Conservation (phyloP, 1,140 invertebrate genomes). For the Galleria mellonella region DNA sequence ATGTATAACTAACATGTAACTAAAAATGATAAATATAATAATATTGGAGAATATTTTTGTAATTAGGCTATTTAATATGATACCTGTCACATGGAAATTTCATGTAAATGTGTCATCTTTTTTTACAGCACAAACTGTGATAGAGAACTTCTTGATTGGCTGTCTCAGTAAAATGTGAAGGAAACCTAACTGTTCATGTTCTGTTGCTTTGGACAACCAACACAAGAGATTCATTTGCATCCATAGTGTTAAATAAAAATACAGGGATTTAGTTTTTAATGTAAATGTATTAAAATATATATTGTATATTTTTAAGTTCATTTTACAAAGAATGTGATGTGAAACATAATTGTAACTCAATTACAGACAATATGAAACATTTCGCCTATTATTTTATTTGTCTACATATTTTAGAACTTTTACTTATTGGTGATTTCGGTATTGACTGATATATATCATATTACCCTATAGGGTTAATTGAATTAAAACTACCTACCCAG, state of each 20-base stretch:
- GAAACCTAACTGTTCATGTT: conserved; percentile 34
- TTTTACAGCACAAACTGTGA: conserved; percentile 76
- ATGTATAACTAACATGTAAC: too few relatives aligned
- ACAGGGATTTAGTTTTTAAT: conserved; percentile 73
- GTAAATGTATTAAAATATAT: conserved; percentile 51
- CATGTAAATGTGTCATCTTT: conserved; percentile 9
- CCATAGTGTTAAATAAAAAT: conserved; percentile 63
- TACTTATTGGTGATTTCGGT: too few relatives aligned
- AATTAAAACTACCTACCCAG: too few relatives aligned
- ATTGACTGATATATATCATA: too few relatives aligned
- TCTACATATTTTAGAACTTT: conserved; percentile 74
- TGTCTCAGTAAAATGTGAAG: conserved; percentile 69
- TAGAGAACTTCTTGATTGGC: conserved; percentile 74
- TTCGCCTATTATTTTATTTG: conserved; percentile 1
- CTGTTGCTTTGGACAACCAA: conserved; percentile 56
- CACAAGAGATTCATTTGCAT: conserved; percentile 62
- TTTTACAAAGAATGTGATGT: conserved; percentile 60
- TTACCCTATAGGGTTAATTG: too few relatives aligned
- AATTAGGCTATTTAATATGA: too few relatives aligned
- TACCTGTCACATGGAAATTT: too few relatives aligned
- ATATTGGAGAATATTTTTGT: too few relatives aligned
- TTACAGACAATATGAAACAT: conserved; percentile 60
- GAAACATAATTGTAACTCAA: conserved; percentile 47
- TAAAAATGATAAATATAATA: too few relatives aligned
- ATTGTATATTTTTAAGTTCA: conserved; percentile 65